Evolutionary conservation across 2,797 vertebrate genomes (phyloP).

Genomic region (Cryptoblepharus egeriae): DNA sequence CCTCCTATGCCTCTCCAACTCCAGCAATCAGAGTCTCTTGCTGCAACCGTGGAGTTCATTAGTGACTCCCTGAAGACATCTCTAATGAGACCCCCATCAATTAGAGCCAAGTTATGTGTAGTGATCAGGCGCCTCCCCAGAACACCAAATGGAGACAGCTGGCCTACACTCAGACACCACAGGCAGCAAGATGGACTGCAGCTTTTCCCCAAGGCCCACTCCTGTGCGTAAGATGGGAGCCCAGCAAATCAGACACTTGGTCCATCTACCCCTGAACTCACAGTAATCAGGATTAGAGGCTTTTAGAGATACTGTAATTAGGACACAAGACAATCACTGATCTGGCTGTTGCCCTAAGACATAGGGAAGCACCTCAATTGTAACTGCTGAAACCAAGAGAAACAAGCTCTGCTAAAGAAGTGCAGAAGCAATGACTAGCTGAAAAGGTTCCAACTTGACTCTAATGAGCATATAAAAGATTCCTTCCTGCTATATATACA

Average conservation of each 20-base stretch:
- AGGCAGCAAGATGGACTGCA: background rate
- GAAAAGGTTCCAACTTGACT: background rate
- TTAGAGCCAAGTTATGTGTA: constrained; percentile 15
- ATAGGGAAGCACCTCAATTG: background rate
- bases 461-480: background rate
- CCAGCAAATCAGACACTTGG: background rate
- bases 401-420: background rate
- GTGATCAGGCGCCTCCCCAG: background rate
- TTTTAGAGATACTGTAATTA: background rate
- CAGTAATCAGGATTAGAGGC: background rate
- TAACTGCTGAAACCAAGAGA: background rate
- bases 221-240: background rate
- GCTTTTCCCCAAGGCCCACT: background rate
- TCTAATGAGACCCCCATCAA: constrained; percentile 38
- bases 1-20: background rate
- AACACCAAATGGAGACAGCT: background rate
- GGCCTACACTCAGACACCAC: background rate
- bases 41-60: background rate
- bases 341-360: background rate
- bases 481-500: background rate
- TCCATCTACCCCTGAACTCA: background rate
- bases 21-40: background rate
- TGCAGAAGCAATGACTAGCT: background rate
- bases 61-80: constrained; percentile 13
- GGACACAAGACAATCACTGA: too few species aligned